Evolutionary conservation across 1,140 invertebrate genomes (phyloP).

Genomic region (Eueides isabella): DNA sequence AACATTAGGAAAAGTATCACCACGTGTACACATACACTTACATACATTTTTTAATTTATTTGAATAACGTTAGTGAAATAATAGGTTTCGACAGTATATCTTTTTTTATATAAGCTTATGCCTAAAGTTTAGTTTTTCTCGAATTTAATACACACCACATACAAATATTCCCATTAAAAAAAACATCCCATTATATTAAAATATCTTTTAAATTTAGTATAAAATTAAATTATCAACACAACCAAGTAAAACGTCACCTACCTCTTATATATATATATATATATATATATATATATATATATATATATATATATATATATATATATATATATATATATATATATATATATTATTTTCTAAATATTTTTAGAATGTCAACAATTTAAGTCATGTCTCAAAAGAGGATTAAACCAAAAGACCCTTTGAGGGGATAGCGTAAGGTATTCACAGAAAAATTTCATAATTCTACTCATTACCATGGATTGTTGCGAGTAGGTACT

Average conservation of each 20-base stretch:
- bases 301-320: too few species aligned
- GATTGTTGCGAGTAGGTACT: conserved; percentile 1
- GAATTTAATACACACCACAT: too few species aligned
- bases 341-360: neutral
- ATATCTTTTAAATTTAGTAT: neutral
- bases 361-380: conserved; percentile 2
- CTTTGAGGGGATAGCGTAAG: conserved; percentile 11
- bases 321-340: too few species aligned
- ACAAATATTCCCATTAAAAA: too few species aligned
- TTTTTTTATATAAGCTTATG: neutral
- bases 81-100: too few species aligned
- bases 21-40: too few species aligned
- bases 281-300: too few species aligned
- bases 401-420: conserved; percentile 7
- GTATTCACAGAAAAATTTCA: conserved; percentile 11
- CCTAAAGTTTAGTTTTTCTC: too few species aligned
- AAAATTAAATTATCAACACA: neutral
- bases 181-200: neutral
- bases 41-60: too few species aligned
- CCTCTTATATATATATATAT: too few species aligned
- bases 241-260: neutral
- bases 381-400: neutral
- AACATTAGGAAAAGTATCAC: too few species aligned
- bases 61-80: too few species aligned
- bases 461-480: conserved; percentile 7